phyloP scores from a whole-genome alignment of 2,888 invertebrate genomes.

The Lordiphosa andalusiaca region DNA sequence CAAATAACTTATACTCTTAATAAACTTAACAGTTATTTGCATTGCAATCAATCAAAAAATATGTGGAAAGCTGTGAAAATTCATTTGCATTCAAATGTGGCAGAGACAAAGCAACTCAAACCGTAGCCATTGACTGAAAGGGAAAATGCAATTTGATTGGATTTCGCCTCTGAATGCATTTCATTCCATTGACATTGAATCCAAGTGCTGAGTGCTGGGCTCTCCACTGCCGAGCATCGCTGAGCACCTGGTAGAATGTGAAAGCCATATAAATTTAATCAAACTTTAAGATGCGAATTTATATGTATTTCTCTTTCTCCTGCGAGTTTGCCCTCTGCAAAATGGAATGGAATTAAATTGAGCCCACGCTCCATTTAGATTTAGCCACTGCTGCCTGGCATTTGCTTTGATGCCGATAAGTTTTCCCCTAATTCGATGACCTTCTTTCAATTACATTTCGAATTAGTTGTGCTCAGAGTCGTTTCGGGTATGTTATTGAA shows the following conservation, averaged over 20 bases:
- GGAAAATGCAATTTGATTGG: no score
- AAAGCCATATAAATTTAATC: conserved; percentile 3
- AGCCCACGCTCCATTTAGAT: conserved; percentile 13
- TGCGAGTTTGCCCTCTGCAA: conserved; percentile 2
- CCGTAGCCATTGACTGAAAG: no score
- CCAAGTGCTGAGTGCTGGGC: conserved; percentile 2
- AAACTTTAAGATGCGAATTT: conserved; percentile 4
- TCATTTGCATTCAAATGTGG: no score
- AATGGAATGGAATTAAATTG: conserved; percentile 15
- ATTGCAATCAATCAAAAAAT: no score
- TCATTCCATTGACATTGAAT: conserved; percentile 47
- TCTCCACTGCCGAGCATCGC: conserved; percentile 13
- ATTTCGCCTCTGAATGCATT: conserved; percentile 32
- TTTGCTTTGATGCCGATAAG: conserved; percentile 6
- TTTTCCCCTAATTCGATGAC: neutral
- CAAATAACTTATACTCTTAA: no score
- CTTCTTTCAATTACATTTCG: conserved; percentile 5
- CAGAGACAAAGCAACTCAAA: no score
- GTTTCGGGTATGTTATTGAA: conserved; percentile 9
- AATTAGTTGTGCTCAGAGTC: conserved; percentile 23
- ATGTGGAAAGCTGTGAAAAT: no score
- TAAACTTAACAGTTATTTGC: no score
- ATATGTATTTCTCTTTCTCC: neutral
- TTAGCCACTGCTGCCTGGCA: conserved; percentile 2
- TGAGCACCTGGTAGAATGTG: conserved; percentile 41